These are phyloP conservation scores for Trematocara unimaculatum DNA, from an alignment of 2,113 vertebrate genomes.

Conservation along the genomic window DNA sequence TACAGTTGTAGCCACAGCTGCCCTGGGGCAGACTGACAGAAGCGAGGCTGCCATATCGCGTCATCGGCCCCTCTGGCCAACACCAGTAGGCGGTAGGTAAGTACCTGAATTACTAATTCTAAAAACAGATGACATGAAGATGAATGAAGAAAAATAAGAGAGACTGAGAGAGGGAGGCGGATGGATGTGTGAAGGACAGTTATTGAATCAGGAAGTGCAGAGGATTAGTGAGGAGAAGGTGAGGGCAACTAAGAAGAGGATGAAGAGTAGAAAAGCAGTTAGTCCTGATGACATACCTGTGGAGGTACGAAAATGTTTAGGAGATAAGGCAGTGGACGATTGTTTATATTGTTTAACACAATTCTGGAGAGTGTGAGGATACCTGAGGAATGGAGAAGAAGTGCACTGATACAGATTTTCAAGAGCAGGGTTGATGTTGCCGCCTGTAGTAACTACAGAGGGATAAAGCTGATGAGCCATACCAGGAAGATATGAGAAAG, in stretches of 20 bases:
- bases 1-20: too few species aligned
- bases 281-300: not conserved
- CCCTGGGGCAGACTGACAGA: too few species aligned
- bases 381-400: not conserved
- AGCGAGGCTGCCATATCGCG: too few species aligned
- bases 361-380: fast-evolving
- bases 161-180: not conserved
- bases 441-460: not conserved
- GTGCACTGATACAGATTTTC: not conserved
- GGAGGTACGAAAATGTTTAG: fast-evolving
- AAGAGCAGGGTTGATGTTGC: not conserved
- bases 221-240: not conserved
- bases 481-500: not conserved
- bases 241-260: not conserved
- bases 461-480: not conserved
- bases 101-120: not conserved
- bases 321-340: fast-evolving
- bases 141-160: not conserved
- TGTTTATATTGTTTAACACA: not conserved
- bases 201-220: not conserved
- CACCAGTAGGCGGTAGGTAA: too few species aligned
- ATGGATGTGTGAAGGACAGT: not conserved
- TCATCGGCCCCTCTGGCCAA: too few species aligned
- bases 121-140: not conserved
- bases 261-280: not conserved